Base-by-base conservation (phyloP, 1,140 invertebrate genomes). In the Alviniconcha marisindica region DNA sequence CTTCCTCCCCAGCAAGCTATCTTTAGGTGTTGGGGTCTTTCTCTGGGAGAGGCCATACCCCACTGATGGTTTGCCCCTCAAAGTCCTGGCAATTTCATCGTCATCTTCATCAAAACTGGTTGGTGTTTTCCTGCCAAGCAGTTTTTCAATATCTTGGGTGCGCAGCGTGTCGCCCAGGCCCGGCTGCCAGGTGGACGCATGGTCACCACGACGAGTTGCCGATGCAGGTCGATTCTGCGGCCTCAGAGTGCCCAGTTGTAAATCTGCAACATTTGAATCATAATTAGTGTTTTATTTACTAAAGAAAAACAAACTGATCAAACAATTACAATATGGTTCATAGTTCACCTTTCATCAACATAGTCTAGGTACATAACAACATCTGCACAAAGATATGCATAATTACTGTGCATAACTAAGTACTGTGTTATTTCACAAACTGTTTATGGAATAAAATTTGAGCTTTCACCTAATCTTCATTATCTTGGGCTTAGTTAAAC, bases 61-160 rank as follows among this genome's bases (percentile, higher is more conserved):
- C 80, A 54, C 42, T 48, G 69, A 44, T 31, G 79, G 44, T 66
- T 79, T 83, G 82, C 83, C 56, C 48, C 81, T 63, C 79, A 84
- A 12, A 42, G 84, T 81, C 63, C 74, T 10, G 79, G 79, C n/a
- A 80, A 85, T 74, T 77, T 78, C 31, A 86, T 77, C 4, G 78
- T 84, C 48, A 71, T 84, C 84, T 66, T 85, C 51, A 69, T 84
- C 69, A 66, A 80, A 38, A 40, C 71, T 31, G 54, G 66, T 78
- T 54, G 48, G 42, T 66, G 44, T 76, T 54, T 66, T 73, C 60
- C 63, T 40, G 12, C 38, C 60, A 2, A 42, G 40, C 24, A 69
- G 31, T n/a, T 33, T 44, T 10, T 63, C 40, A n/a, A 80, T 28
- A 31, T 66, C 38, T 15, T 80, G 56, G 12, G 56, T 60, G 40